Percentiles rank a stretch among this genome's conserved stretches.
Evolutionary conservation across 2,797 vertebrate genomes (phyloP).

Genomic region (Hippoglossus hippoglossus): DNA sequence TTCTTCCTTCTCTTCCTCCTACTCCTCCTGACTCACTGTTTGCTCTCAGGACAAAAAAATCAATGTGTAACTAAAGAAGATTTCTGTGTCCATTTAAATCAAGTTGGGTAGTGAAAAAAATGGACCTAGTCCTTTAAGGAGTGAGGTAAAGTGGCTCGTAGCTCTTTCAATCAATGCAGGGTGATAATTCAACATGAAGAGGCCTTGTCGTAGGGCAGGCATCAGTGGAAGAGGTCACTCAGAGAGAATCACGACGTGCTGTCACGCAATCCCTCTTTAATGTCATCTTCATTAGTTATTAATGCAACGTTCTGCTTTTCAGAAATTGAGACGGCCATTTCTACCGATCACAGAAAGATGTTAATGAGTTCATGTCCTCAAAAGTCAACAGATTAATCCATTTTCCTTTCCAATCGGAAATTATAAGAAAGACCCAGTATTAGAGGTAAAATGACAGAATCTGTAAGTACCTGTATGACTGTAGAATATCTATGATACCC

Average conservation of each 20-base stretch:
- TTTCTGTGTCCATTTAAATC: conserved; percentile 24
- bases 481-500: conserved; percentile 98
- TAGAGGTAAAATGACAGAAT: no score
- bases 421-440: neutral
- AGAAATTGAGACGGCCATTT: neutral
- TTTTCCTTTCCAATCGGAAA: neutral
- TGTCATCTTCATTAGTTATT: neutral
- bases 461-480: conserved; percentile 93
- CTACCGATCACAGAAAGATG: neutral
- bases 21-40: neutral
- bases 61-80: conserved; percentile 53
- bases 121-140: conserved; percentile 10
- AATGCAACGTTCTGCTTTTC: neutral
- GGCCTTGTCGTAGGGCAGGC: neutral
- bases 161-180: conserved; percentile 10
- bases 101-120: conserved; percentile 7
- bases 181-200: conserved; percentile 40
- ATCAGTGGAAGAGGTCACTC: conserved; percentile 10
- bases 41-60: conserved; percentile 33
- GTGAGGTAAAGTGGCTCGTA: conserved; percentile 28
- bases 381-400: neutral
- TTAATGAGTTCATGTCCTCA: neutral
- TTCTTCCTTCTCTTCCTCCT: neutral
- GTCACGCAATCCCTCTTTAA: neutral
- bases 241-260: neutral